Percentiles rank a stretch among this genome's conserved stretches.
These are phyloP conservation scores for Drosophila rubida DNA, from an alignment of 2,888 invertebrate species.

Conservation along the genomic window DNA sequence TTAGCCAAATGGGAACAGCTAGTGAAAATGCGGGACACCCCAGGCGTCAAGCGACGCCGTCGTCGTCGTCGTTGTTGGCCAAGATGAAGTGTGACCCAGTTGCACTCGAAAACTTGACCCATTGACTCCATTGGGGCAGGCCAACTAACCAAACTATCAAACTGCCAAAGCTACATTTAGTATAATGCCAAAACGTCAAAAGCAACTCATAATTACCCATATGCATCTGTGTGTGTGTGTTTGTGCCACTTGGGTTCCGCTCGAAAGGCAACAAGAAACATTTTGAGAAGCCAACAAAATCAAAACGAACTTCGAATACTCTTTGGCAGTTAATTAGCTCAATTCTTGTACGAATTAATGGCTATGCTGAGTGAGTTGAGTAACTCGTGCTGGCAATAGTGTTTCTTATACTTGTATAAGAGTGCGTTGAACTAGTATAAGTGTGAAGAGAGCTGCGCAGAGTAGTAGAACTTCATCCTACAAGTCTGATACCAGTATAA, in stretches of 20 bases:
- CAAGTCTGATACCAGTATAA: background rate
- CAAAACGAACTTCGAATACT: slow-evolving; percentile 16
- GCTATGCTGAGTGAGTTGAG: background rate
- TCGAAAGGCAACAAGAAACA: slow-evolving; percentile 2
- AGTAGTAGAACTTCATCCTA: too few species aligned
- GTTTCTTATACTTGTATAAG: background rate
- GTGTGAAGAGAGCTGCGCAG: background rate
- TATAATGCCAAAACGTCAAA: slow-evolving; percentile 39
- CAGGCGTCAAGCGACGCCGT: slow-evolving; percentile 49
- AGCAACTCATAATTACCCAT: slow-evolving; percentile 64
- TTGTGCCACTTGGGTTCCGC: slow-evolving; percentile 14
- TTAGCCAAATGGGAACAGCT: slow-evolving; percentile 55
- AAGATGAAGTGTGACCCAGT: slow-evolving; percentile 79
- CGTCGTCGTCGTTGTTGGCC: slow-evolving; percentile 3
- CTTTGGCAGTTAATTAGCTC: background rate
- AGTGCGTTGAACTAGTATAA: background rate
- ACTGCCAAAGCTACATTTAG: slow-evolving; percentile 42
- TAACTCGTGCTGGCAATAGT: background rate
- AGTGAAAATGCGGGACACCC: slow-evolving; percentile 74
- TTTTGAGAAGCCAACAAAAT: background rate
- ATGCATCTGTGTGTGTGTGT: slow-evolving; percentile 5
- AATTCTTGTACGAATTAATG: background rate
- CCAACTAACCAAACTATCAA: slow-evolving; percentile 40
- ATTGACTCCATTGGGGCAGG: slow-evolving; percentile 80
- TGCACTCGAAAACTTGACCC: slow-evolving; percentile 82